phyloP scores from a whole-genome alignment of 1,140 invertebrate species.

The Aphidius ervi region DNA sequence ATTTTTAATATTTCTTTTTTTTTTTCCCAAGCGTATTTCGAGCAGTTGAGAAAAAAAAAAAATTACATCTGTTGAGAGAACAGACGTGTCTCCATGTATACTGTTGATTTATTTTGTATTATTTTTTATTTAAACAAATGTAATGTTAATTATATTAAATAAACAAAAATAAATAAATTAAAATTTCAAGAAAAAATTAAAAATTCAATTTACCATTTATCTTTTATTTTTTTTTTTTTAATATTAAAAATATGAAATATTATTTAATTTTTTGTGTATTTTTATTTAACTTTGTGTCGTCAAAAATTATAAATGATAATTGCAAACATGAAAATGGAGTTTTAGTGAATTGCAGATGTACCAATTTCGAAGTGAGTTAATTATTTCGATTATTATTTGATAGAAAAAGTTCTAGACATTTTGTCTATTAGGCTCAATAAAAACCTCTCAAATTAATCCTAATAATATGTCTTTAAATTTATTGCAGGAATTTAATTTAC shows the following conservation, averaged over 20 bases:
- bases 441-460: slow-evolving; percentile 2
- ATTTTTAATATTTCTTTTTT: slow-evolving; percentile 6
- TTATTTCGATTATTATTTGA: neutral
- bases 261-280: slow-evolving; percentile 10
- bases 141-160: neutral
- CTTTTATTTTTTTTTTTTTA: neutral
- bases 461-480: too few relatives aligned
- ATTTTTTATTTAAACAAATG: neutral
- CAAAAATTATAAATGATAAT: slow-evolving; percentile 27
- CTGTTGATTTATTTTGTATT: neutral
- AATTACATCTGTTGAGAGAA: neutral
- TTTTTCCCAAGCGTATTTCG: neutral
- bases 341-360: slow-evolving; percentile 28
- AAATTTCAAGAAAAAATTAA: neutral
- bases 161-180: neutral
- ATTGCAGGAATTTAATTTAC: slow-evolving; percentile 33
- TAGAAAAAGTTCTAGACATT: neutral
- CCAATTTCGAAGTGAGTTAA: slow-evolving; percentile 31
- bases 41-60: too few relatives aligned
- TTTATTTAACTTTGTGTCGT: neutral
- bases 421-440: neutral
- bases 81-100: neutral
- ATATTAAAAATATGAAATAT: slow-evolving; percentile 14
- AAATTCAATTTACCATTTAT: too few relatives aligned
- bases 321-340: slow-evolving; percentile 27